Percentiles rank a stretch among this genome's conserved stretches.
These are phyloP conservation scores for Griposia aprilina DNA, from an alignment of 2,888 invertebrate genomes.

Conservation along the genomic window DNA sequence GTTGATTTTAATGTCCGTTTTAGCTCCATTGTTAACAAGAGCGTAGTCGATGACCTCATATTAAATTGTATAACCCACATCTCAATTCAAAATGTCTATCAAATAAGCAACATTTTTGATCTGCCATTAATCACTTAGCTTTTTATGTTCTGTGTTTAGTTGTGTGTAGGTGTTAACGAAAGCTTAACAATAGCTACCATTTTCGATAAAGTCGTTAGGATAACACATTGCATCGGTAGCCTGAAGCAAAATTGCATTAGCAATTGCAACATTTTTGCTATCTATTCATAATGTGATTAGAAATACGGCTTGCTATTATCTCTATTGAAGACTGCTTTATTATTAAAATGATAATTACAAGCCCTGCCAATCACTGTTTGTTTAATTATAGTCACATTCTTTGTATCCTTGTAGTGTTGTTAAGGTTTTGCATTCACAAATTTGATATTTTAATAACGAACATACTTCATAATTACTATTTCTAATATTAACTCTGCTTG, in stretches of 20 bases:
- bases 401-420: conserved; percentile 24
- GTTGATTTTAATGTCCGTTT: conserved; percentile 26
- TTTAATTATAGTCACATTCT: conserved; percentile 49
- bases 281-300: conserved; percentile 49
- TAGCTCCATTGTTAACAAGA: conserved; percentile 41
- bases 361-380: conserved; percentile 56
- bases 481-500: not conserved
- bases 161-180: conserved; percentile 71
- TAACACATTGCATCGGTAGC: conserved; percentile 54
- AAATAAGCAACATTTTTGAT: conserved; percentile 68
- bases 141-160: conserved; percentile 52
- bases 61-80: conserved; percentile 68
- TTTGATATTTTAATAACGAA: conserved; percentile 13
- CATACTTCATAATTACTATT: conserved; percentile 7
- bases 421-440: conserved; percentile 14
- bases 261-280: conserved; percentile 54
- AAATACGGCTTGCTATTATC: conserved; percentile 37
- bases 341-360: conserved; percentile 56
- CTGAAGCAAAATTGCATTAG: conserved; percentile 51
- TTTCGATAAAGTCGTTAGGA: conserved; percentile 63
- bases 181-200: conserved; percentile 67
- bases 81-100: conserved; percentile 62
- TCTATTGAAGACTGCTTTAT: conserved; percentile 17
- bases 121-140: conserved; percentile 72
- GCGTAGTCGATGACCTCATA: conserved; percentile 56